These are phyloP conservation scores for Glaucidium brasilianum DNA, from an alignment of 2,113 vertebrate species.

Conservation along the genomic window DNA sequence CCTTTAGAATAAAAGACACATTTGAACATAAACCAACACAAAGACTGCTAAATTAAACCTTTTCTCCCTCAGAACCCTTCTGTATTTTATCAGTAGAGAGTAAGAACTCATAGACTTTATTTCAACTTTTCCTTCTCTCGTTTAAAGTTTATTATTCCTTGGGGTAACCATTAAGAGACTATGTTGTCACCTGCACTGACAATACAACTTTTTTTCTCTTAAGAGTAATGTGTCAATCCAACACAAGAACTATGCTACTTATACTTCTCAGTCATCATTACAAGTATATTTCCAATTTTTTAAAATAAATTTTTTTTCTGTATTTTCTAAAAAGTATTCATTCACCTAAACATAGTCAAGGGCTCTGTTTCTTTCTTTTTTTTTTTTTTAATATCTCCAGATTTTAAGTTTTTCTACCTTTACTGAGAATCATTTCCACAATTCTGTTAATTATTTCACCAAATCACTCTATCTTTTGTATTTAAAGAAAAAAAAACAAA, in stretches of 20 bases:
- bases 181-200: background rate
- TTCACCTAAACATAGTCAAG: background rate
- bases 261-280: background rate
- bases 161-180: background rate
- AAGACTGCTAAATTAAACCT: background rate
- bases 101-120: background rate
- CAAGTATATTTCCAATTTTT: background rate
- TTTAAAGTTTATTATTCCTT: background rate
- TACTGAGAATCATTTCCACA: background rate
- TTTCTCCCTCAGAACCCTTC: background rate
- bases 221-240: background rate
- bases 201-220: background rate
- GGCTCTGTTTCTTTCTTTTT: background rate
- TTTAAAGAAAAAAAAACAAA: background rate
- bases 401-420: background rate
- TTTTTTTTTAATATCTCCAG: rapidly evolving
- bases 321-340: background rate
- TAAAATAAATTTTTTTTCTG: background rate
- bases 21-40: background rate
- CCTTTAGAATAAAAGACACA: background rate
- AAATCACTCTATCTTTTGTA: background rate
- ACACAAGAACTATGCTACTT: background rate
- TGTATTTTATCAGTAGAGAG: background rate
- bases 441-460: background rate
- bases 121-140: background rate